Conservation (phyloP, 2,888 invertebrate genomes). For the Amblyteles armatorius region DNA sequence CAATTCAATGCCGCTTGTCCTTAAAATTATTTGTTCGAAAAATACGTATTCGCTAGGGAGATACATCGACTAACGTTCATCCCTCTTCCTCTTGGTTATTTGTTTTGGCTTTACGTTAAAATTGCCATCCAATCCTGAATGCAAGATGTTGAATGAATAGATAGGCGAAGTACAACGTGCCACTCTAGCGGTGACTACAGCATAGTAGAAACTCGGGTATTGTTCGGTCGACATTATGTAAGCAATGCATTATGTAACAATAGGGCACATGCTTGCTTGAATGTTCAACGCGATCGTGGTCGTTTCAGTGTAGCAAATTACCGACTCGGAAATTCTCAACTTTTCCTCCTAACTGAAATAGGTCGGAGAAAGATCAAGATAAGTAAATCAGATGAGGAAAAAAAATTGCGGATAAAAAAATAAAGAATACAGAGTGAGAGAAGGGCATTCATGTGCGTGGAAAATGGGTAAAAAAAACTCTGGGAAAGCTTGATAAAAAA, state of each 20-base stretch:
- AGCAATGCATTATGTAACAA: slow-evolving; percentile 20
- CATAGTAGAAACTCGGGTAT: neutral
- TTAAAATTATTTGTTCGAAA: no score
- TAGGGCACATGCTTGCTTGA: neutral
- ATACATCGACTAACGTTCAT: neutral
- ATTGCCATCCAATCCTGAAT: slow-evolving; percentile 27
- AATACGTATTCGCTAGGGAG: no score
- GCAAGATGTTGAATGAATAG: slow-evolving; percentile 20
- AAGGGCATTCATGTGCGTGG: neutral
- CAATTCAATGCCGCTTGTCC: no score
- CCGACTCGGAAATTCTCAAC: neutral
- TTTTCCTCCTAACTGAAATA: neutral
- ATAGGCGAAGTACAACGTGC: neutral
- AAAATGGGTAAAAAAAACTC: neutral
- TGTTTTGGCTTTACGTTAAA: slow-evolving; percentile 13
- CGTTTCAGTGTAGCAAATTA: neutral
- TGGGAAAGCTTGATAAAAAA: slow-evolving; percentile 51
- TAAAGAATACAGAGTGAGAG: neutral
- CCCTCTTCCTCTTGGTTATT: neutral
- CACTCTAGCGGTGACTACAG: neutral
- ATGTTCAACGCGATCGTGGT: neutral
- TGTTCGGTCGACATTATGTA: slow-evolving; percentile 21
- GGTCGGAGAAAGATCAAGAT: neutral
- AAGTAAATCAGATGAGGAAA: neutral
- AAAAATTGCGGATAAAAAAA: neutral